Conservation (phyloP, 1,140 invertebrate genomes). For the Papilio polytes region DNA sequence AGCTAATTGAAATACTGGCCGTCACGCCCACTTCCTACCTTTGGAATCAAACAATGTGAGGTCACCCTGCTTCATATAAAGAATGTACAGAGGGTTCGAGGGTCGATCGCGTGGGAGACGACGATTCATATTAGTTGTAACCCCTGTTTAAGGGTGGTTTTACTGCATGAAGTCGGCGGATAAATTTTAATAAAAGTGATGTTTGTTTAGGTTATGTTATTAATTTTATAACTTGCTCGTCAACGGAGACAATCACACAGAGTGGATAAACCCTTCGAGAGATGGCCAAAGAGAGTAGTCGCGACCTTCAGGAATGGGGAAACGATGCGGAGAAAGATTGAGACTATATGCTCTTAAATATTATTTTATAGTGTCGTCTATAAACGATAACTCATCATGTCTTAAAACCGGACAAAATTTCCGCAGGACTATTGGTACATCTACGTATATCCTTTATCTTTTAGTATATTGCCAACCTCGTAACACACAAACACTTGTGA, state of each 20-base stretch:
- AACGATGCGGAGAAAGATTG: too few species aligned
- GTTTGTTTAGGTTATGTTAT: conserved; percentile 8
- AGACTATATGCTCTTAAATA: not conserved
- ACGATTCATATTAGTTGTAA: conserved; percentile 33
- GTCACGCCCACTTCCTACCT: conserved; percentile 30
- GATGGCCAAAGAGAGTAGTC: too few species aligned
- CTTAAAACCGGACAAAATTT: not conserved
- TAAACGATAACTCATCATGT: not conserved
- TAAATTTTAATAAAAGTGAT: conserved; percentile 34
- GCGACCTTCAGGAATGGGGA: too few species aligned
- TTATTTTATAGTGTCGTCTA: not conserved
- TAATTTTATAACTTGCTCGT: not conserved
- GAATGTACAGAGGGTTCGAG: conserved; percentile 32
- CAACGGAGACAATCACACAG: too few species aligned
- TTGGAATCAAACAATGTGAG: conserved; percentile 29
- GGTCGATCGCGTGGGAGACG: conserved; percentile 38
- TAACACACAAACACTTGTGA: not conserved
- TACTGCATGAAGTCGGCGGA: not conserved
- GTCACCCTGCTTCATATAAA: conserved; percentile 35
- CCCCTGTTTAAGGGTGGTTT: conserved; percentile 22
- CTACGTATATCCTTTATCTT: not conserved
- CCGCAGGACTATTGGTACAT: not conserved
- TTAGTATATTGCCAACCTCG: not conserved
- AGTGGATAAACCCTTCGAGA: too few species aligned
- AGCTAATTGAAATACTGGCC: conserved; percentile 24